Base-by-base conservation (phyloP, 2,113 vertebrate species). In the Dolichallabes microphthalmus region DNA sequence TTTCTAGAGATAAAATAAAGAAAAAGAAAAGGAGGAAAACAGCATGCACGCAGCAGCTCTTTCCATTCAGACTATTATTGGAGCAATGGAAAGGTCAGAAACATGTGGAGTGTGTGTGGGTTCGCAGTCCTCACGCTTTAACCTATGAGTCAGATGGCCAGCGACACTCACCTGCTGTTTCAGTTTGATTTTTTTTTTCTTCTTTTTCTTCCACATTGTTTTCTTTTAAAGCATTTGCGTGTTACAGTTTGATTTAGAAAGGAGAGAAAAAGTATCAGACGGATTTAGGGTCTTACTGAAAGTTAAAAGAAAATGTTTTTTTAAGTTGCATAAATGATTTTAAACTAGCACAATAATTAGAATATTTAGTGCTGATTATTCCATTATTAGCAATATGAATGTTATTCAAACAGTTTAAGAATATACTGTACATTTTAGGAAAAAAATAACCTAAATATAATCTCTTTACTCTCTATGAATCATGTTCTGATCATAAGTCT, bases 101-200 rank as follows among this genome's bases (percentile, higher is more conserved):
- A 69, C 76, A 80, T 80, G 84, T 80, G 77, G 84, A 80, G 77
- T 74, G 55, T 84, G 73, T 80, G 84, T 85, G 84, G 66, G 53
- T 74, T 85, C 35, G 55, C 73, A 30, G 78, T 57, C 77, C 84
- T 85, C 77, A 15, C 17, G 66, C 78, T 85, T 85, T 85, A 64
- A 80, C 78, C 84, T 85, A 85, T 85, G 84, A 85, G 77, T 85
- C 84, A 85, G 84, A 80, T 61, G 66, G 64, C 55, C 66, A 77
- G 77, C 68, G 64, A 80, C 66, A 80, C 55, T 80, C 84, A 73
- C 84, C 77, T 85, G 77, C 84, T 85, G 84, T 73, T 77, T 80
- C 25, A 10, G 39, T 80, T 85, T 81, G 77, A 81, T 80, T 80
- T 73, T 80, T 73, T 50, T 52, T 32, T 32, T 4, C 45, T 13